Conservation (phyloP, 2,888 invertebrate genomes). For the Acleris cristana region DNA sequence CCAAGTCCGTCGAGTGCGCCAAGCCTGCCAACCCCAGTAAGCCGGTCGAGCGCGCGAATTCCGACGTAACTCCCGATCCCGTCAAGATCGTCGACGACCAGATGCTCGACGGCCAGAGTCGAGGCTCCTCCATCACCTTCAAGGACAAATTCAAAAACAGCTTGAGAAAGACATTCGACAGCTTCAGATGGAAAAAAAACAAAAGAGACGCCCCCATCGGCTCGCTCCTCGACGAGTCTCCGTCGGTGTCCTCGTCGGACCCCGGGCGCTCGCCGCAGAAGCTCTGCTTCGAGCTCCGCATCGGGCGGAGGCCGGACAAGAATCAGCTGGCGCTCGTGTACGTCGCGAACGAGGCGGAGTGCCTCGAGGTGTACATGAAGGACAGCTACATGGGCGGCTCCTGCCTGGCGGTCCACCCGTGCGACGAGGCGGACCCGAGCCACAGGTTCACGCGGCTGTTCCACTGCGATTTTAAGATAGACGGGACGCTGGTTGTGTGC, state of each 20-base stretch:
- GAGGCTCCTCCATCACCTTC: too few relatives aligned
- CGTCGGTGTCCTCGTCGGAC: not conserved
- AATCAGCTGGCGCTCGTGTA: conserved; percentile 37
- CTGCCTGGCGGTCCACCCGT: conserved; percentile 73
- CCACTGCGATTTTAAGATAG: conserved; percentile 64
- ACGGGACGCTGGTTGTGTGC: conserved; percentile 58
- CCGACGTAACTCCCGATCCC: too few relatives aligned
- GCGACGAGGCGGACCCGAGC: conserved; percentile 50
- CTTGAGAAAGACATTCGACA: not conserved
- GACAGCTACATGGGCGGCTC: conserved; percentile 82
- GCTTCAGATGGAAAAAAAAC: not conserved
- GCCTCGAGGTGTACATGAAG: conserved; percentile 62
- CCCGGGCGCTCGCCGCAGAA: not conserved
- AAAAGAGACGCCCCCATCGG: too few relatives aligned
- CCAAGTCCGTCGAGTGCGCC: too few relatives aligned
- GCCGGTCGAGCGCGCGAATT: too few relatives aligned
- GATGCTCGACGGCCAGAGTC: conserved; percentile 41
- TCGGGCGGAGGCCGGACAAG: not conserved
- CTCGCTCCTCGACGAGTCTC: not conserved
- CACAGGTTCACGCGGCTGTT: conserved; percentile 60
- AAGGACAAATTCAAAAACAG: not conserved
- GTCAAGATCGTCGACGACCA: conserved; percentile 48
- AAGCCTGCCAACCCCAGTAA: too few relatives aligned
- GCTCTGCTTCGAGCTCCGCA: conserved; percentile 22
- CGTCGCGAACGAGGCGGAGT: conserved; percentile 58